Conservation (phyloP, 1,140 invertebrate species). For the Leptinotarsa texana region DNA sequence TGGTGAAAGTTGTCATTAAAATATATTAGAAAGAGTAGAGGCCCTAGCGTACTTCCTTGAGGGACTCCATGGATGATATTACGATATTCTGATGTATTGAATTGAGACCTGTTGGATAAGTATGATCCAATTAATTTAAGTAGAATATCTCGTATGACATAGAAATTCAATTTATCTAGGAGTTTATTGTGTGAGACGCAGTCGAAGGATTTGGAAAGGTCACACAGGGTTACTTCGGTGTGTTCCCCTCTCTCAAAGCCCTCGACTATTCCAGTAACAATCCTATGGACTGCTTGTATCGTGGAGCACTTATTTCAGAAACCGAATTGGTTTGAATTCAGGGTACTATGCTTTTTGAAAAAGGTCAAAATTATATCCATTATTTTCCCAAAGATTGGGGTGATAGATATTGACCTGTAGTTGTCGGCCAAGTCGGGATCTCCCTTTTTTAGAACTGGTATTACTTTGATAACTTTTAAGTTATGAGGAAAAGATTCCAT, state of each 20-base stretch:
- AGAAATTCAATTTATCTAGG: conserved; percentile 1
- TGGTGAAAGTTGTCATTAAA: conserved; percentile 7
- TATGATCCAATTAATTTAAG: conserved; percentile 2
- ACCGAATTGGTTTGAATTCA: conserved; percentile 21
- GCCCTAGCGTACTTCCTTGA: background rate
- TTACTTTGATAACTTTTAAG: too few species aligned
- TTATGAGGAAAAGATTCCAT: too few species aligned
- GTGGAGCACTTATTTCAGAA: background rate
- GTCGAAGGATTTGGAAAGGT: background rate
- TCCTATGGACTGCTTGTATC: background rate
- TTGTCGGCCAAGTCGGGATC: too few species aligned
- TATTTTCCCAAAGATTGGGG: conserved; percentile 6
- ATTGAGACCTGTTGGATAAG: background rate
- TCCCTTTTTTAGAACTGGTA: too few species aligned
- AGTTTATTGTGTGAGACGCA: conserved; percentile 3
- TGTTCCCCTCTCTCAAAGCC: background rate
- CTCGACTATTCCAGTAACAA: background rate
- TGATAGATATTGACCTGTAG: conserved; percentile 25
- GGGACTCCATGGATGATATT: background rate
- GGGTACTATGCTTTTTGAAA: conserved; percentile 29
- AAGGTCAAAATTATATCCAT: conserved; percentile 35
- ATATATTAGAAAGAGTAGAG: conserved; percentile 4
- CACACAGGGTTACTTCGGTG: background rate
- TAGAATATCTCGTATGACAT: background rate
- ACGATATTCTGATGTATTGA: background rate